phyloP scores from a whole-genome alignment of 2,888 invertebrate genomes.

The Entomobrya proxima region DNA sequence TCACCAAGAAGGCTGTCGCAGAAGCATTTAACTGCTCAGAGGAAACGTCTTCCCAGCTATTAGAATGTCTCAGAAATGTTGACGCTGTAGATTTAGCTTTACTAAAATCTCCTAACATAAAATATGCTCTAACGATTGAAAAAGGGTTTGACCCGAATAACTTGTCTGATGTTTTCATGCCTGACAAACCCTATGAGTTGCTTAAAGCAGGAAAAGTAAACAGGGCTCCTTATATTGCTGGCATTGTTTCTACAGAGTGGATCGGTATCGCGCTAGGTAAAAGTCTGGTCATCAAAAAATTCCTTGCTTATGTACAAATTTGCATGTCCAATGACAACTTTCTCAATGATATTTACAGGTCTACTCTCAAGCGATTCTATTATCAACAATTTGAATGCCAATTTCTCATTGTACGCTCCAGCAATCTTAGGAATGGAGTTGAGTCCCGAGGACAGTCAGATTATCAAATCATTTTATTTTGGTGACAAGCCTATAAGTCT shows the following conservation, averaged over 20 bases:
- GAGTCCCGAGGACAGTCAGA: constrained; percentile 14
- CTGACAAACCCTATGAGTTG: constrained; percentile 59
- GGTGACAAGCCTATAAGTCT: constrained; percentile 57
- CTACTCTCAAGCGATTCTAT: background rate
- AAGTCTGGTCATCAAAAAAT: background rate
- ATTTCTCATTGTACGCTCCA: constrained; percentile 28
- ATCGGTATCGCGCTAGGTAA: constrained; percentile 34
- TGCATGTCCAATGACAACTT: background rate
- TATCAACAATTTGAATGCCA: background rate
- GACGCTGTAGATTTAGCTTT: constrained; percentile 58
- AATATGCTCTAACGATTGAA: constrained; percentile 55
- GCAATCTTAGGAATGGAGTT: background rate
- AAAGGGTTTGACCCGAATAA: constrained; percentile 59
- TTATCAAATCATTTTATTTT: constrained; percentile 64
- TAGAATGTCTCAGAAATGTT: constrained; percentile 43
- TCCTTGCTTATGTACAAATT: too few relatives aligned
- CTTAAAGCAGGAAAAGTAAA: constrained; percentile 62
- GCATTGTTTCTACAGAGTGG: constrained; percentile 61
- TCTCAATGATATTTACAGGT: background rate
- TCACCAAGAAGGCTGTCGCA: constrained; percentile 47
- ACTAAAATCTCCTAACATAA: constrained; percentile 11
- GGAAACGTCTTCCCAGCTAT: background rate
- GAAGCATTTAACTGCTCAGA: constrained; percentile 56
- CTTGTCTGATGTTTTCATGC: constrained; percentile 58
- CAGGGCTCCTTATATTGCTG: constrained; percentile 61